A percentile compares a stretch with the other conserved stretches of the same genome.
These are phyloP conservation scores for Hydrophis major DNA, from an alignment of 2,797 vertebrate genomes.

Conservation along the genomic window DNA sequence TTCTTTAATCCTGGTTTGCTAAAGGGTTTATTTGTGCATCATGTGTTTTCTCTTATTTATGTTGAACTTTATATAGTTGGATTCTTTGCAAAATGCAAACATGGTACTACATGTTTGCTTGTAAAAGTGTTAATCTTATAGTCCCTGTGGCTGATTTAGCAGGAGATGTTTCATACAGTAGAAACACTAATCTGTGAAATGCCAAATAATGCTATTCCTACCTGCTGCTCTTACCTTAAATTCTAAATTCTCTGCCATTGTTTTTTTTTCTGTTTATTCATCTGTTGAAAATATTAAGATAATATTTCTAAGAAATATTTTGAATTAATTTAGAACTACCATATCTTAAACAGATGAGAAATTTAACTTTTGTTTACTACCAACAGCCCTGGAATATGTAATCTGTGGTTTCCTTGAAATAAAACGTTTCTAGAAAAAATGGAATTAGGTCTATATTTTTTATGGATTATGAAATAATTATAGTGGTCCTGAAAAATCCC, in stretches of 20 bases:
- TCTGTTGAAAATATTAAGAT: neutral
- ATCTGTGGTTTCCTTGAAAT: neutral
- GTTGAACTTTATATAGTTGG: neutral
- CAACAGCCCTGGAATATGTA: neutral
- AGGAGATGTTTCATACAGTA: neutral
- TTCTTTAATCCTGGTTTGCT: neutral
- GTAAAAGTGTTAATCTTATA: neutral
- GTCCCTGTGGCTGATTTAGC: neutral
- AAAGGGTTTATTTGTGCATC: neutral
- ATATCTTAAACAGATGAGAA: neutral
- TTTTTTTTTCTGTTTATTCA: neutral
- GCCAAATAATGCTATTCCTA: neutral
- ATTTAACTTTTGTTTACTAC: neutral
- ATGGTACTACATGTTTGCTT: neutral
- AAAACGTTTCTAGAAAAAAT: neutral
- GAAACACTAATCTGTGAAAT: neutral
- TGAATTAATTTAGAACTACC: neutral
- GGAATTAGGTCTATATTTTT: neutral
- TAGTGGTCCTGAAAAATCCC: neutral
- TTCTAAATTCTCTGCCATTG: neutral
- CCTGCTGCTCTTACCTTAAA: neutral
- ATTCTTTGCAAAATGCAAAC: neutral
- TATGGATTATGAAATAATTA: neutral
- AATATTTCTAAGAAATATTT: neutral
- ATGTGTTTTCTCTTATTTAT: neutral